Evolutionary conservation across 2,888 invertebrate species (phyloP).

Genomic region (Ctenicera cuprea): DNA sequence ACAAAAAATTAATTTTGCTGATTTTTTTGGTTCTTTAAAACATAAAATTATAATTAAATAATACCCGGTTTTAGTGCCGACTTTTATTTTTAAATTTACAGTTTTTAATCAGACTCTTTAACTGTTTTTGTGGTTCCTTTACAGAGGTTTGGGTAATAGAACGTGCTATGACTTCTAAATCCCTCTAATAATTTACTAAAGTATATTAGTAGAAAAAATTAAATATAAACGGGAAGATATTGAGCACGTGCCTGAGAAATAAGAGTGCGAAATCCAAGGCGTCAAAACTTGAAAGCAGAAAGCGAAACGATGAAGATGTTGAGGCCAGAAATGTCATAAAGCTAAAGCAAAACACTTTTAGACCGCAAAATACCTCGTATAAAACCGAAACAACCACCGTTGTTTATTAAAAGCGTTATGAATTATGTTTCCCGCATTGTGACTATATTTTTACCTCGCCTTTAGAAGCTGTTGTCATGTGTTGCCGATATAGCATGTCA

Average conservation of each 20-base stretch:
- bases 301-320: constrained; percentile 36
- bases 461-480: constrained; percentile 51
- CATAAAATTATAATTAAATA: constrained; percentile 15
- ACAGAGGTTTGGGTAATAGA: not conserved
- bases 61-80: not conserved
- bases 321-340: constrained; percentile 34
- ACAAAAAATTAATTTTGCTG: not conserved
- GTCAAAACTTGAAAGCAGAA: constrained; percentile 42
- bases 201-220: constrained; percentile 12
- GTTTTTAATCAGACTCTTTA: not conserved
- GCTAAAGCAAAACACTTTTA: constrained; percentile 45
- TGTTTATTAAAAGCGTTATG: constrained; percentile 63
- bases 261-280: constrained; percentile 33
- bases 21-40: not conserved
- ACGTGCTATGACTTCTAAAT: not conserved
- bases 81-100: constrained; percentile 6
- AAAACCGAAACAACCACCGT: constrained; percentile 63
- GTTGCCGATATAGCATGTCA: constrained; percentile 58
- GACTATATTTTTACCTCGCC: constrained; percentile 58
- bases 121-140: not conserved
- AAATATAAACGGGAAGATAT: constrained; percentile 15
- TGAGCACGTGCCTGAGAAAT: constrained; percentile 13
- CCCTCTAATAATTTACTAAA: constrained; percentile 7
- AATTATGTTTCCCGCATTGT: constrained; percentile 64
- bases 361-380: constrained; percentile 59